Evolutionary conservation across 2,797 vertebrate genomes (phyloP), one percentile per base, ranked within the genome.

Genomic region (Dendrocincla tyrannina): DNA sequence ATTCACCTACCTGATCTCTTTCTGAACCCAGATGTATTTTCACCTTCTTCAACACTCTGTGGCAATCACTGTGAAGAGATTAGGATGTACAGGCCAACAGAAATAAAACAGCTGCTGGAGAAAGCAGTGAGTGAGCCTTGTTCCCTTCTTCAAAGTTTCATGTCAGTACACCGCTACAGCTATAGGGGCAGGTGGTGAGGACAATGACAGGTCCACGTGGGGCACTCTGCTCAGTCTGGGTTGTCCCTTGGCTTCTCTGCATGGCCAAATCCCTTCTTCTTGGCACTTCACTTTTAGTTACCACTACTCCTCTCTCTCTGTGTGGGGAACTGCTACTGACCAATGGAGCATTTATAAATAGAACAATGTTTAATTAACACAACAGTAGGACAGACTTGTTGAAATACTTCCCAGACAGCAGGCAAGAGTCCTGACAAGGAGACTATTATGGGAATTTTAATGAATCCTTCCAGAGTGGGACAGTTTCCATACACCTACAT

Each of bases 351-450:
- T 95, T 96, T 96, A 95, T 93, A 96, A 96, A 89, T 33, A 95
- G 96, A 95, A 97, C 96, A 97, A 96, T 96, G 95, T 96, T 95
- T 97, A 95, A 96, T 97, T 96, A 97, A 93, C 96, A 97, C 93
- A 95, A 95, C 96, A 97, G 96, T 96, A 93, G 94, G 96, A 96
- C 93, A 96, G 95, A 96, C 91, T 97, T 96, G 94, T 95, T 97
- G 96, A 96, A 96, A 96, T 95, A 94, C 96, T 96, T 96, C 96
- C 96, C 95, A 97, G 96, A 95, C 93, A 96, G 95, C 91, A 96
- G 96, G 96, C 94, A 96, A 95, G 93, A 93, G 91, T 93, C 89
- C 95, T 94, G 94, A 93, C 93, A 95, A 95, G 93, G 88, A 94
- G 89, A 91, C 96, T 90, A 90, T 95, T 97, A 94, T 93, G 80